Percentiles rank a stretch among this genome's conserved stretches.
Evolutionary conservation across 2,113 vertebrate genomes (phyloP).

Genomic region (Eclectus roratus): DNA sequence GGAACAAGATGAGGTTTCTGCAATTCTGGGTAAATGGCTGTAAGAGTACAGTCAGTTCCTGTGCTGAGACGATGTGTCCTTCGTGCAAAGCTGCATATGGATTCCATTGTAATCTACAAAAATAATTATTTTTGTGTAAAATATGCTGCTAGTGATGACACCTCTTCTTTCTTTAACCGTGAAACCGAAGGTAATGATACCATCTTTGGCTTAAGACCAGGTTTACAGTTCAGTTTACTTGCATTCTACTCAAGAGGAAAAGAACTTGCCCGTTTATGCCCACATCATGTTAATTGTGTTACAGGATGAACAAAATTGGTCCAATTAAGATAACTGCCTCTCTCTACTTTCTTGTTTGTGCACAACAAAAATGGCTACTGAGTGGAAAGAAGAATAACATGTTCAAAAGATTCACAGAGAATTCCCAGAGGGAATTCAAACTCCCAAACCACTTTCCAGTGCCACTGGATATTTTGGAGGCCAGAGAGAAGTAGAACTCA

Average conservation of each 20-base stretch:
- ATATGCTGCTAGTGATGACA: not conserved
- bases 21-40: slow-evolving; percentile 4
- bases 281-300: not conserved
- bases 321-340: not conserved
- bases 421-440: not conserved
- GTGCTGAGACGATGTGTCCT: slow-evolving; percentile 31
- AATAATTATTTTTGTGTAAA: not conserved
- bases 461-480: not conserved
- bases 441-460: not conserved
- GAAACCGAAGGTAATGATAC: not conserved
- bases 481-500: not conserved
- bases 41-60: slow-evolving; percentile 15
- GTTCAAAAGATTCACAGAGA: not conserved
- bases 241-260: not conserved
- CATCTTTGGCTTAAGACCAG: not conserved
- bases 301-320: not conserved
- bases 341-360: not conserved
- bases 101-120: slow-evolving; percentile 65
- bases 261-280: not conserved
- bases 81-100: slow-evolving; percentile 2
- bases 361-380: not conserved
- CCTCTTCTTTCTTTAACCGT: not conserved
- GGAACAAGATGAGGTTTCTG: slow-evolving; percentile 55
- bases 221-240: not conserved
- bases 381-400: not conserved